These are phyloP conservation scores for Procambarus virginalis DNA, from an alignment of 1,140 invertebrate species.

Conservation along the genomic window DNA sequence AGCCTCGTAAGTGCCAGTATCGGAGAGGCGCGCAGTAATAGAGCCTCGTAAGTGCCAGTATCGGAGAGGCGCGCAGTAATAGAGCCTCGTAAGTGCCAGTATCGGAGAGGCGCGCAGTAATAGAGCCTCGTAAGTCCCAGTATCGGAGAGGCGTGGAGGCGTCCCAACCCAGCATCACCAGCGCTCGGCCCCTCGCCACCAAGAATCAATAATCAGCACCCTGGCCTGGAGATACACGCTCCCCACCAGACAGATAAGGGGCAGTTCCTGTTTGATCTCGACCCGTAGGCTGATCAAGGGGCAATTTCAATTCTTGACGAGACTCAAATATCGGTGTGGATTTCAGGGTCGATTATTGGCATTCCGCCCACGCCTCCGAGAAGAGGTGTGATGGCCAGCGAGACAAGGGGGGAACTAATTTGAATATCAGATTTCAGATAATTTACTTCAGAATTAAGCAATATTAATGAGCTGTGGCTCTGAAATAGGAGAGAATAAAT, in stretches of 20 bases:
- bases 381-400: not conserved
- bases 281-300: not conserved
- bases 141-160: not conserved
- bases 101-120: not conserved
- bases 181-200: not conserved
- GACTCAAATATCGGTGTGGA: conserved; percentile 4
- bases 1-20: too few species aligned
- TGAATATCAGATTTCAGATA: conserved; percentile 10
- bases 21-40: too few species aligned
- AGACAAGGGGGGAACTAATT: conserved; percentile 10
- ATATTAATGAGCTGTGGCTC: not conserved
- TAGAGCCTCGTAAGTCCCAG: not conserved
- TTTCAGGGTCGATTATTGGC: conserved; percentile 8
- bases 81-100: too few species aligned
- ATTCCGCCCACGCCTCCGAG: not conserved
- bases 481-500: not conserved
- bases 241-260: not conserved
- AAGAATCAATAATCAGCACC: not conserved
- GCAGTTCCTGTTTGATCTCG: not conserved
- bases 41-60: too few species aligned
- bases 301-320: conserved; percentile 2
- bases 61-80: not conserved
- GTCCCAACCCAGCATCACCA: not conserved
- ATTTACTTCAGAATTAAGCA: not conserved
- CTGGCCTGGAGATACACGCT: not conserved